Base-by-base conservation (phyloP, 2,113 vertebrate species). In the Aegithalos caudatus region DNA sequence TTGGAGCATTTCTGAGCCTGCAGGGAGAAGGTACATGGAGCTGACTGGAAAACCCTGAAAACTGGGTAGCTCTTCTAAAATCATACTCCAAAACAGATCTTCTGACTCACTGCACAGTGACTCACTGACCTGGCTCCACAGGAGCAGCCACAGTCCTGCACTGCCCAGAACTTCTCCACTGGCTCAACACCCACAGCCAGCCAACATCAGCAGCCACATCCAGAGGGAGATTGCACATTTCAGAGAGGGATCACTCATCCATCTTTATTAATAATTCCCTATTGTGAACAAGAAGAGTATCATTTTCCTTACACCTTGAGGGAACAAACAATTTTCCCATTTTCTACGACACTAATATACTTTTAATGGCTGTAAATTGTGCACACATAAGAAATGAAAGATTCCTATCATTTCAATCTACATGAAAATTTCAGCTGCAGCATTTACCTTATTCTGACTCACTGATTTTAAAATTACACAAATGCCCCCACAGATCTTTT, bases 271-370 rank as follows among this genome's bases (percentile, higher is more conserved):
- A 74, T 88, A 93, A 89, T 81, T 94, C 90, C 93, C 79, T 94
- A 74, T 88, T 93, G 86, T 92, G 92, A 93, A 76, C 48, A 86
- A 82, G 90, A 89, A 58, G 31, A 78, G 56, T 84, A 90, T 94
- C 9, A 69, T 94, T 92, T 96, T 93, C 77, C 60, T 86, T 67
- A 64, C 65, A 95, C 69, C 90, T 96, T 94, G 74, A 90, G 69
- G 83, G 93, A 97, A 88, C 87, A 95, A 96, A 96, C 94, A 90
- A 95, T 90, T 96, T 96, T 94, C 94, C 93, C 77, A 71, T 96
- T 96, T 95, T 94, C 92, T 88, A 23, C 1, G 1, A 88, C 60
- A 88, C 64, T 97, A 95, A 96, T 95, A 94, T 37, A 93, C 72
- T 94, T 96, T 92, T 96, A 95, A 96, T 92, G 92, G 92, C 80